Evolutionary conservation across 2,888 invertebrate genomes (phyloP), one percentile per base, ranked within the genome.

Genomic region (Pseudoips prasinana): DNA sequence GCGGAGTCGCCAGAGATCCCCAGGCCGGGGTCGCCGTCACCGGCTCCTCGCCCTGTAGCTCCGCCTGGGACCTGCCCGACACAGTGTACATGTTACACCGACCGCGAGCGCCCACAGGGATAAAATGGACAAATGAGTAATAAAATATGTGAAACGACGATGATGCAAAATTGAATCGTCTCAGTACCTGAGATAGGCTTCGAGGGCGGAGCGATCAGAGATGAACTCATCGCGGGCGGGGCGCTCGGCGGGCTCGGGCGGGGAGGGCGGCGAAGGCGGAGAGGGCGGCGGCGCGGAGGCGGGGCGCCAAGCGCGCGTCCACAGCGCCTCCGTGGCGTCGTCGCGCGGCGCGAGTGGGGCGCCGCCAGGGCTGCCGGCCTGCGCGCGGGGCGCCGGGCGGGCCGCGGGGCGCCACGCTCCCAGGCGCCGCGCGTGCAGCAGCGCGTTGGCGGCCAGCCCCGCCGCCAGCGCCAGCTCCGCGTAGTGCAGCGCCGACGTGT

Each of bases 401-500:
- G 24, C 20, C 20, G 20, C 7, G 7, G 11, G 5, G 25, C 20
- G 20, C 7, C 4, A 2, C 20, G 20, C 20, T 2, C 20, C 4
- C 17, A 46, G 36, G 10, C 38, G 46, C 27, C 25, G 25, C 22
- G 30, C 39, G 35, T 54, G 57, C 39, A 37, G 57, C 25, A 53
- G 9, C 18, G 41, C 33, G 33, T 53, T 56, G 8, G 43, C 32
- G 3, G 35, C 46, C 3, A 56, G 29, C 46, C 43, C 47, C 10
- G 28, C 32, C 7, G 46, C 49, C 33, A 8, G 60, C 58, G 17
- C 48, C 33, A 55, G 53, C 48, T 59, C 73, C 53, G 73, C 63
- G 60, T 78, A 74, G 55, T 79, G 79, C 50, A 73, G 46, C 33
- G 59, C 35, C 7, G 73, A 61, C 20, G 79, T 71, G 61, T 86